Evolutionary conservation across 2,113 vertebrate species (phyloP).

Genomic region (Turnix velox): DNA sequence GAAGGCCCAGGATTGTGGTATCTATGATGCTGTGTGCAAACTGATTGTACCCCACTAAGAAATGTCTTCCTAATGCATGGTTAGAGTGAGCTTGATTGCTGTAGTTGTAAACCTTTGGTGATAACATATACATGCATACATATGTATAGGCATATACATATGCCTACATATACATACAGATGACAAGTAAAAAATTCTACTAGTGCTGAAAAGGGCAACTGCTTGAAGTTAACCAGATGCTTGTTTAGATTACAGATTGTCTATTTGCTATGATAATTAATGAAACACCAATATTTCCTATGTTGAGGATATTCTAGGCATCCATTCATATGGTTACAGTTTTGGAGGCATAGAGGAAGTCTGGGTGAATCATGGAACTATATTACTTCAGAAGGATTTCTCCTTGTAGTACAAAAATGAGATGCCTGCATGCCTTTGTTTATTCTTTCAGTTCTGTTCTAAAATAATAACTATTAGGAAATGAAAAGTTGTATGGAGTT

Average conservation of each 20-base stretch:
- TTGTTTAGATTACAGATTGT: background rate
- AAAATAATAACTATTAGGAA: background rate
- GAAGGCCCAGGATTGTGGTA: background rate
- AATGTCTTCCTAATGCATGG: background rate
- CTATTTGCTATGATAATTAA: background rate
- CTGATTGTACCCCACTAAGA: background rate
- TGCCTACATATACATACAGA: background rate
- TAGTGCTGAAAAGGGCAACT: background rate
- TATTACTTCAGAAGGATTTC: background rate
- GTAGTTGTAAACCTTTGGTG: background rate
- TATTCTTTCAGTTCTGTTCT: background rate
- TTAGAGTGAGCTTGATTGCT: background rate
- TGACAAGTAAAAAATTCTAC: background rate
- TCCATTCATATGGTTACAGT: background rate
- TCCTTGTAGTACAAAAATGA: background rate
- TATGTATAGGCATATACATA: background rate
- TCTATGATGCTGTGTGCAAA: background rate
- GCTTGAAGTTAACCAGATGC: background rate
- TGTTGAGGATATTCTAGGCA: accelerated
- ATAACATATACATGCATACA: background rate
- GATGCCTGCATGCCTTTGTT: background rate
- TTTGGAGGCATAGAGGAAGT: background rate
- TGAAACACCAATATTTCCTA: background rate
- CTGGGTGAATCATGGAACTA: background rate
- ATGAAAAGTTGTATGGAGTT: background rate